Percentiles rank a stretch among this genome's conserved stretches.
These are phyloP conservation scores for Glaucomys volans DNA, from an alignment of 2,113 vertebrate species.

Conservation along the genomic window DNA sequence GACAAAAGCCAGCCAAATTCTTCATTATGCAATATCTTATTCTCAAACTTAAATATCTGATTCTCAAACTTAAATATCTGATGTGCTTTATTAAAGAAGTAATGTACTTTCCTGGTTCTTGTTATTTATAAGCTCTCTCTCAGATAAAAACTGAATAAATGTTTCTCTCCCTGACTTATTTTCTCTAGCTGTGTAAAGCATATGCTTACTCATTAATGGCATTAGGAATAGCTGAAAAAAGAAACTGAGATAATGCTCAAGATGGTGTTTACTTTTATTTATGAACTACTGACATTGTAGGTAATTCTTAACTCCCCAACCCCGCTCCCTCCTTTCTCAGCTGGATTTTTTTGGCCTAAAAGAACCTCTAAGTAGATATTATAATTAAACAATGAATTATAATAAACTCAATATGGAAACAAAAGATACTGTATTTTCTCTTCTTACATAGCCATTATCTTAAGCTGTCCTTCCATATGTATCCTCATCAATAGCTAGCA, in stretches of 20 bases:
- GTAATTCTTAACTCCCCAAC: no score
- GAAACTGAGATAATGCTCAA: background rate
- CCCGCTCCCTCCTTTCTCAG: no score
- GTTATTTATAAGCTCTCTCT: background rate
- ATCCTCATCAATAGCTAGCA: background rate
- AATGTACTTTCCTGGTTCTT: constrained; percentile 44
- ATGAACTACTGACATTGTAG: constrained; percentile 21
- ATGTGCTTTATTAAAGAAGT: constrained; percentile 6
- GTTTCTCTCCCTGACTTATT: background rate
- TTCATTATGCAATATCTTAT: constrained; percentile 1
- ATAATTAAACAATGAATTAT: constrained; percentile 40
- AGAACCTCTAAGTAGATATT: constrained; percentile 44
- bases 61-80: constrained; percentile 13
- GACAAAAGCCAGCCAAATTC: constrained; percentile 1
- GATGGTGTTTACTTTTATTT: constrained; percentile 1
- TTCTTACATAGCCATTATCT: background rate
- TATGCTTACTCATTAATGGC: background rate
- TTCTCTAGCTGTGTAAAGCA: background rate
- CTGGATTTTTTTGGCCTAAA: background rate
- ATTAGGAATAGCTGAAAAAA: background rate
- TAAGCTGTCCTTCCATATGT: background rate
- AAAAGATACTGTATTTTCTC: background rate
- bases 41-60: constrained; percentile 10
- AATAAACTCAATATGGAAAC: constrained; percentile 9
- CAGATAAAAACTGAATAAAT: background rate